These are phyloP conservation scores for Dryococelus australis DNA, from an alignment of 2,888 invertebrate species.

Conservation along the genomic window DNA sequence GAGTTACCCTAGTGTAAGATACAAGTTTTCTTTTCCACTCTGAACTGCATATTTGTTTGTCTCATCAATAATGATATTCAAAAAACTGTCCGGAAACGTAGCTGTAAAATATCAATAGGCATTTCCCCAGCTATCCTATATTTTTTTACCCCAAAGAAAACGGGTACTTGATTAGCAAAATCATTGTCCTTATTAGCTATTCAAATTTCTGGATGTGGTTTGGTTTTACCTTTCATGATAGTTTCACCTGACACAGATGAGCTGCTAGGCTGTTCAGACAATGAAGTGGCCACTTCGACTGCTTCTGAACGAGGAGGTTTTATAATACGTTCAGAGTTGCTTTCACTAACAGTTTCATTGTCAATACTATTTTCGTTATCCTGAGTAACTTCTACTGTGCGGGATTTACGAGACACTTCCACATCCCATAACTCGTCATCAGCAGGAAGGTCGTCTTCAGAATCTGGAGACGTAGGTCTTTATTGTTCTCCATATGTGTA, in stretches of 20 bases:
- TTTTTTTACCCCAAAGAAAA: neutral
- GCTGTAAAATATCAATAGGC: neutral
- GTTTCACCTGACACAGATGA: too few species aligned
- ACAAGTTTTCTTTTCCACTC: neutral
- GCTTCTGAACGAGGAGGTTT: too few species aligned
- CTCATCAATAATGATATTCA: neutral
- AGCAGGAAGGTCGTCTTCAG: neutral
- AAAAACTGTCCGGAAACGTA: neutral
- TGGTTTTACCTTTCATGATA: too few species aligned
- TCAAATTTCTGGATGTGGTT: neutral
- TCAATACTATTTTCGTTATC: too few species aligned
- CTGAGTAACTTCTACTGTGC: neutral
- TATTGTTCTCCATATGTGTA: too few species aligned
- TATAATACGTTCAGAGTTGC: too few species aligned
- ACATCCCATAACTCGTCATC: neutral
- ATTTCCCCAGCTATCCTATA: neutral
- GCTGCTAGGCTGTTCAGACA: too few species aligned
- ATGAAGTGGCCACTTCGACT: too few species aligned
- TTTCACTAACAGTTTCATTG: too few species aligned
- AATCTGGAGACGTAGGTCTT: neutral
- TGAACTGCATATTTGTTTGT: neutral
- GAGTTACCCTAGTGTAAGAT: neutral
- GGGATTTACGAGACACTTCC: neutral
- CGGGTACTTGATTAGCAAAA: neutral
- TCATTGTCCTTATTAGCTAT: slow-evolving; percentile 7